Evolutionary conservation across 1,140 invertebrate species (phyloP).

Genomic region (Apis cerana): DNA sequence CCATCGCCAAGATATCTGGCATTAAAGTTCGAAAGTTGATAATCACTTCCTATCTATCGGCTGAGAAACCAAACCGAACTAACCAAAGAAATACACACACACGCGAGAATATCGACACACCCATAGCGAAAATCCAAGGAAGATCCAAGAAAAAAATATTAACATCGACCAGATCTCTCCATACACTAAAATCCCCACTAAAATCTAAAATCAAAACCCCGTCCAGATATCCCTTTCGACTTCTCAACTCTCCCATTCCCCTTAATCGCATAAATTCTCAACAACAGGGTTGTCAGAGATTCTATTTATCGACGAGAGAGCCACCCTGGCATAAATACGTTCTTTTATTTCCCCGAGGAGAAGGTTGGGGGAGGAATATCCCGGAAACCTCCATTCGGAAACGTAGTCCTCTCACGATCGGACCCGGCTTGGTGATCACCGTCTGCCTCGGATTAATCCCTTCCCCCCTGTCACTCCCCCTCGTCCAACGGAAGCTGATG

Average conservation of each 20-base stretch:
- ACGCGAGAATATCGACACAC: too few species aligned
- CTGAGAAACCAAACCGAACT: not conserved
- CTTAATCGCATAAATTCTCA: conserved; percentile 21
- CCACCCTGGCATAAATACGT: conserved; percentile 49
- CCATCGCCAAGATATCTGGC: not conserved
- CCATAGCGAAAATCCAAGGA: too few species aligned
- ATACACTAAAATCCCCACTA: too few species aligned
- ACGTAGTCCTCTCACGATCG: conserved; percentile 63
- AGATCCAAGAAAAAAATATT: too few species aligned
- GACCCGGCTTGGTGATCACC: conserved; percentile 49
- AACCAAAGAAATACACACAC: too few species aligned
- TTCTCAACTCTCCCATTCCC: too few species aligned
- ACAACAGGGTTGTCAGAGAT: not conserved
- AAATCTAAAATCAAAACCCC: too few species aligned
- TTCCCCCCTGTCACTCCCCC: not conserved
- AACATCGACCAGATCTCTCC: too few species aligned
- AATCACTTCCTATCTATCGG: not conserved
- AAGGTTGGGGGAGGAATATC: not conserved
- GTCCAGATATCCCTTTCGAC: too few species aligned
- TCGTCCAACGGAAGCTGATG: conserved; percentile 34
- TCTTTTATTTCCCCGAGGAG: conserved; percentile 60
- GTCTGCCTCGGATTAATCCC: conserved; percentile 56
- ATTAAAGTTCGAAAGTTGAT: conserved; percentile 16
- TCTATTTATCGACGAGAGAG: conserved; percentile 20
- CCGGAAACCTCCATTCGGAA: conserved; percentile 17